phyloP scores from a whole-genome alignment of 37 sponge, comb jelly and placozoan genomes.

The Geodia barretti region DNA sequence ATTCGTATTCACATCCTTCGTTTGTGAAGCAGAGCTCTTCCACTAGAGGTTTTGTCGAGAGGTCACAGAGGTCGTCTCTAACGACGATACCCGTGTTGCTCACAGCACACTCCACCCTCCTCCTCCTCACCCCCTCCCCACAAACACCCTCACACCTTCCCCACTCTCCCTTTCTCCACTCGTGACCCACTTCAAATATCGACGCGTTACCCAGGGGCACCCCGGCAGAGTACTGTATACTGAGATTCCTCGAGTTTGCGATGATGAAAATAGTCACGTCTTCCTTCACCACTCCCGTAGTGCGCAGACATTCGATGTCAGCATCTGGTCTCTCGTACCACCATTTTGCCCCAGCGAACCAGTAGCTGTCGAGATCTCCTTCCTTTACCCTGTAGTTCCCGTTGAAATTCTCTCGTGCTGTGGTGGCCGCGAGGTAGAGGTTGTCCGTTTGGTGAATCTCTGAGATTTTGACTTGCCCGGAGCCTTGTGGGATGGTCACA shows the following conservation, averaged over 20 bases:
- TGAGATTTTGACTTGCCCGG: conserved; percentile 4
- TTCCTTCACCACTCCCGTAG: conserved; percentile 19
- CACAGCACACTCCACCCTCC: background rate
- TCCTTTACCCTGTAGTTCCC: background rate
- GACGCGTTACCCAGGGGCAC: background rate
- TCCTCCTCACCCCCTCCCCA: conserved; percentile 22
- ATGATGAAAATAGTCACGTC: conserved; percentile 10
- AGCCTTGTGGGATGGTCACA: conserved; percentile 28
- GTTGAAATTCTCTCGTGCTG: conserved; percentile 17
- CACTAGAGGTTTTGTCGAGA: background rate
- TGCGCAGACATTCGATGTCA: conserved; percentile 12
- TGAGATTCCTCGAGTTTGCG: background rate
- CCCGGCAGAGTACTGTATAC: conserved; percentile 19
- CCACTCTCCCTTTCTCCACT: conserved; percentile 28
- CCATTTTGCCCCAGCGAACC: conserved; percentile 32
- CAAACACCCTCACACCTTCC: conserved; percentile 6
- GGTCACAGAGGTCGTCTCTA: background rate
- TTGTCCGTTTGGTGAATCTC: conserved; percentile 1
- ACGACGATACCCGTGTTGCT: background rate
- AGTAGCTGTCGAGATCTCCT: background rate
- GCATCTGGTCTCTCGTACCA: background rate
- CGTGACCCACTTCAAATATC: background rate
- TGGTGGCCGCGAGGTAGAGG: background rate
- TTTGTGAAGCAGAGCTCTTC: background rate
- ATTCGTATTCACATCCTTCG: background rate